A percentile compares a stretch with the other conserved stretches of the same genome.
Conservation (phyloP, 1,140 invertebrate genomes). For the Trigoniulus corallinus region DNA sequence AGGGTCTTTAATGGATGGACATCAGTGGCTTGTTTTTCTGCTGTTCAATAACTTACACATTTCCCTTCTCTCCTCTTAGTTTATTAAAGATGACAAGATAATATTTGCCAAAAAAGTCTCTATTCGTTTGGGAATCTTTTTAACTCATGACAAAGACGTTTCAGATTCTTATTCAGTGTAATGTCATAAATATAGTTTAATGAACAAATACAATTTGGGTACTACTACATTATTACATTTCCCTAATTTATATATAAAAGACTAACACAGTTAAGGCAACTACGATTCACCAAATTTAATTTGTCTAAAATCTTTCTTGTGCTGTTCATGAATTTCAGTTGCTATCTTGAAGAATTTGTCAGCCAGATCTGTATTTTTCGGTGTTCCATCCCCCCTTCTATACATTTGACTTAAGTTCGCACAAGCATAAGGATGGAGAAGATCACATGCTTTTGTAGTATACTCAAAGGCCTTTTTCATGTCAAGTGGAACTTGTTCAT, state of each 20-base stretch:
- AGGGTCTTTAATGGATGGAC: too few species aligned
- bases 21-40: too few species aligned
- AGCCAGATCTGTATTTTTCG: conserved; percentile 48
- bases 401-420: conserved; percentile 74
- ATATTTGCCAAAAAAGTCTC: too few species aligned
- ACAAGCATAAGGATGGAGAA: conserved; percentile 66
- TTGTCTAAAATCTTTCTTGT: conserved; percentile 27
- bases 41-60: too few species aligned
- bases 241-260: too few species aligned
- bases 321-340: conserved; percentile 44
- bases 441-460: conserved; percentile 55
- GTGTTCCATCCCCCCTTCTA: conserved; percentile 37
- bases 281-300: conserved; percentile 8
- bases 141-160: too few species aligned
- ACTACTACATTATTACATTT: not conserved
- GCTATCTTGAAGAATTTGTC: conserved; percentile 52
- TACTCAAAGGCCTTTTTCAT: conserved; percentile 55
- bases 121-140: too few species aligned
- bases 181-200: too few species aligned
- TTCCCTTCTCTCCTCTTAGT: too few species aligned
- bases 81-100: too few species aligned
- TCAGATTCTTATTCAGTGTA: too few species aligned
- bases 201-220: not conserved
- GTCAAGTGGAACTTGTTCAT: conserved; percentile 45
- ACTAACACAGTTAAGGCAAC: not conserved